Evolutionary conservation across 2,888 invertebrate species (phyloP), one percentile per base, ranked within the genome.

Genomic region (Anorthoa munda): DNA sequence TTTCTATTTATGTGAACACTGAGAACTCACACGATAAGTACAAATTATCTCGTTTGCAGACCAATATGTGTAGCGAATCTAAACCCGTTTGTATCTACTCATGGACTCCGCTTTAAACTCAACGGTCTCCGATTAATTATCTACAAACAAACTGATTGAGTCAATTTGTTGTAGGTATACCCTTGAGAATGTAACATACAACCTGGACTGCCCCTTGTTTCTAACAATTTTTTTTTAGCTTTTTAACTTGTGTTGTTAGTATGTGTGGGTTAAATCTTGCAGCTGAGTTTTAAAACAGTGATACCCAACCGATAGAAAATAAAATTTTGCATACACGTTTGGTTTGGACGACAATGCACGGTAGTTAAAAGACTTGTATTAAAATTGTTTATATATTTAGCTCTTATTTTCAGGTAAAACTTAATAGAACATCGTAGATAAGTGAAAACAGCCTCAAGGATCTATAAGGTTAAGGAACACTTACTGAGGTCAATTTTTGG

Each of bases 141-240:
- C 69, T 46, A 61, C 66, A 60, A 66, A 72, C 55, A 64, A 31
- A 18, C 7, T 60, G 66, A 72, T 64, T 68, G 48, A 51, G 56
- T 39, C 67, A 67, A 75, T 83, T 83, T 72, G 67, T 59, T 7
- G 13, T 21, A 53, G 56, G 17, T 21, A 56, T 56, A 46, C 70
- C 59, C 65, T 53, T 23, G 69, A 61, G 80, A 69, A 51, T 63
- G 12, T 56, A 63, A 60, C 64, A 77, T 26, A 68, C n/a, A 17
- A 66, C 55, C 31, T 68, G 39, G 59, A 18, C 18, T 12, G 9
- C 4, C 21, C 18, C 31, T 39, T 59, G 53, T 26, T 48, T 4
- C 4, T 15, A 23, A 65, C 4, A 39, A 65, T 13, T 15, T 23
- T 56, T 56, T 66, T 66, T 65, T 48, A 45, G 15, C 46, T 31